Percentiles rank a stretch among this genome's conserved stretches.
These are phyloP conservation scores for Branchipolynoe longqiensis DNA, from an alignment of 2,888 invertebrate species.

Conservation along the genomic window DNA sequence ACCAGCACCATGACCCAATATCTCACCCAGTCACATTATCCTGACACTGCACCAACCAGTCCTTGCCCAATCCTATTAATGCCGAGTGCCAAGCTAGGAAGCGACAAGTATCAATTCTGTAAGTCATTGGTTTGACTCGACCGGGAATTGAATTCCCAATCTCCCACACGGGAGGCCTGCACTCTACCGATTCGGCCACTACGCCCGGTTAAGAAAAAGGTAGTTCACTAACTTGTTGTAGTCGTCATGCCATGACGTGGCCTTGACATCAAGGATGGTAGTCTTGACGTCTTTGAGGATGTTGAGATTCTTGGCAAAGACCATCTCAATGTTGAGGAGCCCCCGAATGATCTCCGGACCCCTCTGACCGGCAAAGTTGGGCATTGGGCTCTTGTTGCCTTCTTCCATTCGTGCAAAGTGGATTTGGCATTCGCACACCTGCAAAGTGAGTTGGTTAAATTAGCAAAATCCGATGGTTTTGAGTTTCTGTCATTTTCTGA, in stretches of 20 bases:
- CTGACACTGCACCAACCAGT: no score
- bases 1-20: no score
- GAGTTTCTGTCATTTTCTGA: no score
- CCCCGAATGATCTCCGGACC: constrained; percentile 82
- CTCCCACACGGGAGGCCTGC: no score
- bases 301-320: constrained; percentile 87
- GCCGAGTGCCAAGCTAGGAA: no score
- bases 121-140: no score
- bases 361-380: constrained; percentile 89
- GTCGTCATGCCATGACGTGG: constrained; percentile 90
- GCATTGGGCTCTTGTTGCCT: constrained; percentile 86
- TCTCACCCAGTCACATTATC: no score
- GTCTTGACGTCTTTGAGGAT: constrained; percentile 85
- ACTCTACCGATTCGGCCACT: no score
- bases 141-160: no score
- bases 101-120: no score
- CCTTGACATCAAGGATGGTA: constrained; percentile 83
- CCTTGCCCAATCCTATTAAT: no score
- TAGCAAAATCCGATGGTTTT: no score
- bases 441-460: constrained; percentile 26
- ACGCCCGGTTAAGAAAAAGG: neutral
- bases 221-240: constrained; percentile 78
- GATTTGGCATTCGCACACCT: constrained; percentile 94
- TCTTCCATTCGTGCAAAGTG: constrained; percentile 90
- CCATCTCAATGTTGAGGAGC: constrained; percentile 86